Percentiles rank a stretch among this genome's conserved stretches.
Conservation (phyloP, 2,888 invertebrate species). For the Amphimallon solstitiale region DNA sequence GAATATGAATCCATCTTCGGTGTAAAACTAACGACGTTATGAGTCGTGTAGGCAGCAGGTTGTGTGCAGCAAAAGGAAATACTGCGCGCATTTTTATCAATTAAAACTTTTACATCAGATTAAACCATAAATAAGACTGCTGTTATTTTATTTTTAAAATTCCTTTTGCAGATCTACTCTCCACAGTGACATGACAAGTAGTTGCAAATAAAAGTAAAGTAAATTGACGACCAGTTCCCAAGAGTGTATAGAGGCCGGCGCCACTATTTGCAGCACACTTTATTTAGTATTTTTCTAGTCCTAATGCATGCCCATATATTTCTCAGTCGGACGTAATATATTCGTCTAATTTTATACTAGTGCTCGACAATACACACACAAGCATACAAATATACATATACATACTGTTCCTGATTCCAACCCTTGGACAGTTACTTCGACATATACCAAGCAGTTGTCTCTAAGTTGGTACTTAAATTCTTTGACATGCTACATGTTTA, state of each 20-base stretch:
- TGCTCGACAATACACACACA: not conserved
- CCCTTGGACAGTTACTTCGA: conserved; percentile 2
- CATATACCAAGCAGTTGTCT: conserved; percentile 1
- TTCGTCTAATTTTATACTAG: conserved; percentile 29
- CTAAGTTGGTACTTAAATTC: not conserved
- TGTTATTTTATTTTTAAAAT: conserved; percentile 58
- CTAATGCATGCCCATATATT: conserved; percentile 33
- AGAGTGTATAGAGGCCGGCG: conserved; percentile 51
- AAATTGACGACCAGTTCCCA: conserved; percentile 51
- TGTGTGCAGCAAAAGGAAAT: conserved; percentile 27
- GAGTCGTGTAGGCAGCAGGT: conserved; percentile 5
- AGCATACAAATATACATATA: not conserved
- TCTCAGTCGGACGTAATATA: conserved; percentile 14
- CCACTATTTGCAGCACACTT: conserved; percentile 54
- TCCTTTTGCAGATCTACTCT: conserved; percentile 40
- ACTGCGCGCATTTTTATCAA: conserved; percentile 28
- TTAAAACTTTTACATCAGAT: conserved; percentile 45
- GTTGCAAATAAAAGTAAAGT: conserved; percentile 58
- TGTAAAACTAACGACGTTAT: not conserved
- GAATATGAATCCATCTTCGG: conserved; percentile 19
- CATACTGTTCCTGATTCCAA: conserved; percentile 1
- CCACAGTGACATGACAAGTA: conserved; percentile 56
- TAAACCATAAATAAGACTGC: conserved; percentile 58
- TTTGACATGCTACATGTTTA: not conserved
- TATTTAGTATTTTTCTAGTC: conserved; percentile 41